Base-by-base conservation (phyloP, 2,888 invertebrate species). In the Drosophila trichaetosa region DNA sequence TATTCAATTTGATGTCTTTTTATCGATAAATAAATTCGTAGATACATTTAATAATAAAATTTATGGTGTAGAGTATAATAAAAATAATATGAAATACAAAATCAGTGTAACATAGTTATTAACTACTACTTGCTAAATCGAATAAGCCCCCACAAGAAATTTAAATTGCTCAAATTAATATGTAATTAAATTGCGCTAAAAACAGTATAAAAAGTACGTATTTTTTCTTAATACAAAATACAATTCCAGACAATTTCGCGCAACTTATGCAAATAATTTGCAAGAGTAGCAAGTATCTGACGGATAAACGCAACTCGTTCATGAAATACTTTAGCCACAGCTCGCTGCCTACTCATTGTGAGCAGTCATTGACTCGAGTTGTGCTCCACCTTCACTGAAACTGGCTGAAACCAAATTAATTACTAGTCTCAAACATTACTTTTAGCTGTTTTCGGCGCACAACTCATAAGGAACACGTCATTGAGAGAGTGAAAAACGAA, bases 331-430 rank as follows among this genome's bases (percentile, higher is more conserved):
- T 46, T 18, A 21, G 63, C 49, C 78, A 11, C 38, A 29, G 51
- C 53, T 68, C 56, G 57, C 33, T 24, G 46, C 42, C 67, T 58
- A 62, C 40, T 59, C 58, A 76, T 66, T 83, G 69, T 46, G 59
- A 54, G 49, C 77, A 86, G 81, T 86, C 78, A 67, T 68, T 83
- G 76, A 78, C 81, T 86, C 33, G 24, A 27, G n/a, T 34, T 49
- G 24, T 40, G 64, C 58, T 56, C 70, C 72, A 64, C 72, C 79
- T 73, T 76, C 86, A 57, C 54, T 54, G 51, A 24, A 51, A 31
- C 71, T 36, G 65, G 49, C 75, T 61, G 33, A 72, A 71, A 67
- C 57, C 58, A 69, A 83, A 73, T 76, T 82, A 83, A 83, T 82
- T 85, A 85, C 77, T 54, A 58, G 70, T 57, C 56, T 51, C 58